Base-by-base conservation (phyloP, 1,140 invertebrate genomes). In the Hyles vespertilio region DNA sequence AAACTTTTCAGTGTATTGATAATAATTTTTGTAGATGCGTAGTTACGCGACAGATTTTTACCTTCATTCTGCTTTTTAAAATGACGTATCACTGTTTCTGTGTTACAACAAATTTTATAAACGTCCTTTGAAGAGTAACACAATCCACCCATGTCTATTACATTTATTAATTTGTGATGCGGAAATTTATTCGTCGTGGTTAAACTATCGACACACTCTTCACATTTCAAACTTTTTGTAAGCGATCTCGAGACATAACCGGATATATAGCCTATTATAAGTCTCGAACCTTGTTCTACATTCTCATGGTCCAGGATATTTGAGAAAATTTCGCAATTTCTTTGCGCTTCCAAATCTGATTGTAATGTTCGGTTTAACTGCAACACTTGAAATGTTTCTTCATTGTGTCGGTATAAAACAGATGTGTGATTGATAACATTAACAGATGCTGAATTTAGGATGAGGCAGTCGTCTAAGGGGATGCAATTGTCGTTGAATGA, bases 131-230 rank as follows among this genome's bases (percentile, higher is more conserved):
- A 10, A 48, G 10, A 11, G 11, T 48, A 48, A 48, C 47, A 48
- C 11, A 48, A 11, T n/a, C 47, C 47, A 48, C 47, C 47, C 47
- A 48, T 48, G 5, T 48, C 47, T 48, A 55, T 59, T 8, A 69
- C 32, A n/a, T 46, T 65, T 43, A 69, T 58, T n/a, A 69, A 43
- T 58, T 59, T 63, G 32, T 69, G 62, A 52, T 54, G 52, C 40
- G 34, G 52, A 32, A 65, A 32, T 55, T 60, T 69, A n/a, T 52
- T 8, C 8, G 10, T 43, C 44, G 59, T 51, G n/a, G 33, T 46
- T 12, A 69, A 59, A 8, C 48, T 54, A 12, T 61, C 51, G 12
- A 58, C 22, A 51, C 62, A 65, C 9, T 33, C 44, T 56, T 65
- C 62, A 59, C 61, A 64, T 56, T 69, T 69, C 22, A 65, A 40